phyloP scores from a whole-genome alignment of 2,113 vertebrate genomes.

The cattle (Bos taurus) region DNA sequence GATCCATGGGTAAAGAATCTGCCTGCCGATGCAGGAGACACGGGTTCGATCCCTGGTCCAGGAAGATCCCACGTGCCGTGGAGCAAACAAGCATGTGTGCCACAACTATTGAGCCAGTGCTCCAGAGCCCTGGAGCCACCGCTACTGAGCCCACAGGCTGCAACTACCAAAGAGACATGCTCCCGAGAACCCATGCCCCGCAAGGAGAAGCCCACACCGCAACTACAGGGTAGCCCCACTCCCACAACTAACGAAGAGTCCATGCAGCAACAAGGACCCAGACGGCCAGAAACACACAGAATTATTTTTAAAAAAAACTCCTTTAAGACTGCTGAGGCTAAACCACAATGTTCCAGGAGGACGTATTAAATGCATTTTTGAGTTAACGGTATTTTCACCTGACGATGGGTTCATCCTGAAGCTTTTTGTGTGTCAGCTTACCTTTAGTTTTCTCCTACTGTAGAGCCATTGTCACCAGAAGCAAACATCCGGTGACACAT shows the following conservation, averaged over 20 bases:
- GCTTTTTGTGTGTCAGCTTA: conserved; percentile 11
- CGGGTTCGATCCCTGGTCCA: background rate
- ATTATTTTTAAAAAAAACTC: background rate
- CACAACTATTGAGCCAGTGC: background rate
- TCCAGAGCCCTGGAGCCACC: background rate
- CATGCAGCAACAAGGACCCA: background rate
- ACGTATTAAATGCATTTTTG: background rate
- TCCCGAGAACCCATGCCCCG: background rate
- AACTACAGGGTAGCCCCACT: background rate
- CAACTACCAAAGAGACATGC: background rate
- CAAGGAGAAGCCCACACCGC: background rate
- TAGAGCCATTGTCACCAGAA: background rate
- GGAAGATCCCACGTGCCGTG: background rate
- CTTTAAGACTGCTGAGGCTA: background rate
- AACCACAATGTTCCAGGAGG: background rate
- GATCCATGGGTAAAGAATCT: background rate
- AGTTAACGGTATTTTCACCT: background rate
- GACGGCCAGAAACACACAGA: background rate
- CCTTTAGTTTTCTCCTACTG: conserved; percentile 65
- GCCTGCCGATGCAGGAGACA: background rate
- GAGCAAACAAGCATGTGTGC: background rate
- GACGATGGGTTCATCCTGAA: background rate
- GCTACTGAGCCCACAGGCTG: background rate
- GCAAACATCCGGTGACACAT: conserved; percentile 82
- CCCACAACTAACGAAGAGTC: background rate